Base-by-base conservation (phyloP, 2,113 vertebrate species). In the Oostethus manadensis region DNA sequence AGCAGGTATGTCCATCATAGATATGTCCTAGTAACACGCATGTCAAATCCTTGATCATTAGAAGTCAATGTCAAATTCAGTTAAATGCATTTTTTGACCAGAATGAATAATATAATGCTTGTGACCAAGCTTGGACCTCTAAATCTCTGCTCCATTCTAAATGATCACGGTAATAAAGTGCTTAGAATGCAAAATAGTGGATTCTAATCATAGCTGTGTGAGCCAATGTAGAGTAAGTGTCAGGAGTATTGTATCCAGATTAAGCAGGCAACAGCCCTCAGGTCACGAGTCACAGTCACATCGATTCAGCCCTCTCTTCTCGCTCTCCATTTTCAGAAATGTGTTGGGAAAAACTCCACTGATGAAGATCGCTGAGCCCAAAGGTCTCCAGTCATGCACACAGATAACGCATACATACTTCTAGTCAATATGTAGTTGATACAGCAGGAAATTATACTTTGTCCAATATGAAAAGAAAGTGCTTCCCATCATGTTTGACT, bases 391-490 rank as follows among this genome's bases (percentile, higher is more conserved):
- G 13, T 68, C 71, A 66, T 68, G 64, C 60, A 70, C 35, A 60
- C 38, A 84, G 64, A 85, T 78, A 79, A 78, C 57, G 76, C 58
- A 80, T 64, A 60, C 66, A 79, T 80, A 74, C 71, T 79, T 72
- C 73, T 81, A 83, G 83, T 89, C 86, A 88, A 88, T 86, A 84
- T 67, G 63, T 70, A 76, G 67, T 81, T 89, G 87, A 89, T 87
- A 82, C 86, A 78, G 80, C 88, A 86, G 84, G 86, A 88, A 89
- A 88, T 89, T 82, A 83, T 88, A 79, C 84, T 89, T 87, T 84
- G 81, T 84, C 82, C 38, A 64, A 78, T 68, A 74, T 76, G 71
- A 76, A 74, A 74, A 82, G 62, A 71, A 65, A 76, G 51, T 15
- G 58, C 81, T 79, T 85, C 82, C 86, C 85, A 81, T 83, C 68